A percentile compares a stretch with the other conserved stretches of the same genome.
These are phyloP conservation scores for Pampusana beccarii DNA, from an alignment of 2,113 vertebrate genomes.

Conservation along the genomic window DNA sequence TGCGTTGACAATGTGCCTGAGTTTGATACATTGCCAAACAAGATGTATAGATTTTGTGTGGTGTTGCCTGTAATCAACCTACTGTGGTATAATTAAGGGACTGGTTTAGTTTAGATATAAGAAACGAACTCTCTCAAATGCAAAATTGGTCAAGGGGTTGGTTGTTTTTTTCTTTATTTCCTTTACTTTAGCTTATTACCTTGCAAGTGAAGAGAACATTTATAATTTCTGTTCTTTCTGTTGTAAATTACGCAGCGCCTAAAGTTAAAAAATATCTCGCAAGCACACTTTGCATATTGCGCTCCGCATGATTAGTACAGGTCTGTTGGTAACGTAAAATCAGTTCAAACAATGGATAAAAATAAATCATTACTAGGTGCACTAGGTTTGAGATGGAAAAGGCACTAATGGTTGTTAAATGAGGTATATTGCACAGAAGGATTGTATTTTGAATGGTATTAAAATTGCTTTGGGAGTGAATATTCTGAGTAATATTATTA, in stretches of 20 bases:
- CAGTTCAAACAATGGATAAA: slow-evolving; percentile 57
- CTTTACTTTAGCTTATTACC: neutral
- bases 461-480: slow-evolving; percentile 64
- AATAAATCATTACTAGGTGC: slow-evolving; percentile 72
- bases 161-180: neutral
- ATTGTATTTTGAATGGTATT: slow-evolving; percentile 66
- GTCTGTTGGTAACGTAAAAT: slow-evolving; percentile 42
- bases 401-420: slow-evolving; percentile 72
- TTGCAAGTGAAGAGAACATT: neutral
- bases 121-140: slow-evolving; percentile 18
- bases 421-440: slow-evolving; percentile 66
- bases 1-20: neutral
- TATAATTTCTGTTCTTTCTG: slow-evolving; percentile 44
- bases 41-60: slow-evolving; percentile 18
- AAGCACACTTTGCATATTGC: neutral
- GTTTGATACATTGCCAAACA: slow-evolving; percentile 33
- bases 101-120: neutral
- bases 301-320: slow-evolving; percentile 29
- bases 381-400: slow-evolving; percentile 54
- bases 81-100: slow-evolving; percentile 23
- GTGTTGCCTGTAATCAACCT: slow-evolving; percentile 47
- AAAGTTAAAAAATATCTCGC: slow-evolving; percentile 36
- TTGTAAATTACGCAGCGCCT: neutral
- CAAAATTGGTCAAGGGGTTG: slow-evolving; percentile 22
- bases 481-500: slow-evolving; percentile 58